Conservation (phyloP, 2,113 vertebrate genomes). For the Porphyrio hochstetteri region DNA sequence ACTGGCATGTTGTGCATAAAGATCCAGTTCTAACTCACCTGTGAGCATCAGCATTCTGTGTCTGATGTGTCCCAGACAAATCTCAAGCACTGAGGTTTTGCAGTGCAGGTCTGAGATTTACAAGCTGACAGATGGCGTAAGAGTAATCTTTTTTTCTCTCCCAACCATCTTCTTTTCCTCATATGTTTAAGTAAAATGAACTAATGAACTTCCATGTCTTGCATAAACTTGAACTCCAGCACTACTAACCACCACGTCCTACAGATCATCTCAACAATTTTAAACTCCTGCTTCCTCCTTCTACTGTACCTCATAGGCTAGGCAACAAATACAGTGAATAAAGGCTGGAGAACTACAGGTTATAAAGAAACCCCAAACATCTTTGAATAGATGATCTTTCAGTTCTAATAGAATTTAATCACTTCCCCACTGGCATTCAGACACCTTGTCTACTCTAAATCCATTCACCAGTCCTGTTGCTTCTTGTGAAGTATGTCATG, state of each 20-base stretch:
- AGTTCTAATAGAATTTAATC: background rate
- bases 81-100: background rate
- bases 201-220: background rate
- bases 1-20: background rate
- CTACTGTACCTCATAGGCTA: background rate
- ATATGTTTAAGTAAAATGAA: background rate
- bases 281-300: background rate
- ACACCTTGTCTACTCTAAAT: background rate
- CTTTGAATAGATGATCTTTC: background rate
- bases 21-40: background rate
- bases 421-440: background rate
- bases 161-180: background rate
- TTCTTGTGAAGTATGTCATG: constrained; percentile 21
- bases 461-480: background rate
- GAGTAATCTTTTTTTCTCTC: background rate
- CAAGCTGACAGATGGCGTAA: background rate
- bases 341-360: background rate
- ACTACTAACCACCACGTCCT: background rate
- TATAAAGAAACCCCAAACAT: background rate
- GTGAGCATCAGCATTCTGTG: background rate
- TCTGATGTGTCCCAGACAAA: background rate
- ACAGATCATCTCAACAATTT: background rate
- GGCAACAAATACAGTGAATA: background rate
- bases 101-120: background rate
- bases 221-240: background rate